Evolutionary conservation across 2,113 vertebrate species (phyloP), one percentile per base, ranked within the genome.

Genomic region (Syngnathus floridae): DNA sequence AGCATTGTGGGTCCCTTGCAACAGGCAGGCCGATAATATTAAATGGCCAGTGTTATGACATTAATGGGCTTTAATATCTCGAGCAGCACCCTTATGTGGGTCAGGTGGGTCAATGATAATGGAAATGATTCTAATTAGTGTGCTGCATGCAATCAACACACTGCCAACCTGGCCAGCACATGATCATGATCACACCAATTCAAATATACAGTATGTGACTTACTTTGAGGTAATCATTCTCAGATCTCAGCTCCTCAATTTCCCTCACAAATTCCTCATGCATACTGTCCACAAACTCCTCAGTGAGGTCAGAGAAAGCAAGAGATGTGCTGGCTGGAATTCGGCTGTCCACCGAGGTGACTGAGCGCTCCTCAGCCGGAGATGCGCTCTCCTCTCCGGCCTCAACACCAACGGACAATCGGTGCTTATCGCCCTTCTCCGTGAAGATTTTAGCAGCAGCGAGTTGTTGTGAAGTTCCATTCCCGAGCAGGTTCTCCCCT

Each of bases 211-310:
- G 2, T 9, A 56, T 35, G 26, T 22, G 3, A 77, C 91, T 86
- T 88, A 98, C 97, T 94, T 98, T 99, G 76, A 98, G 93, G 86
- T 99, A 98, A 84, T 97, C 95, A 68, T 98, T 99, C 84, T 99
- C 97, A 0, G 97, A 96, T 70, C 97, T 91, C 76, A 99, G 90
- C 77, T 99, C 97, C 66, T 99, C 96, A 78, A 98, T 92, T 72
- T 99, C 97, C 17, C 94, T 86, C 64, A 94, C 76, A 71, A 94
- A 92, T 84, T 95, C 92, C 65, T 96, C 93, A 0, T 93, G 92
- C 82, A 93, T 86, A 54, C 91, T 92, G 80, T 96, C 96, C 82
- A 94, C 90, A 58, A 95, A 82, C 85, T 99, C 95, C 87, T 99
- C 96, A 17, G 95, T 96, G 75, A 99, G 92, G 87, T 98, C 96